Percentiles rank a stretch among this genome's conserved stretches.
phyloP scores from a whole-genome alignment of 1,140 invertebrate genomes.

The Monochamus saltuarius region DNA sequence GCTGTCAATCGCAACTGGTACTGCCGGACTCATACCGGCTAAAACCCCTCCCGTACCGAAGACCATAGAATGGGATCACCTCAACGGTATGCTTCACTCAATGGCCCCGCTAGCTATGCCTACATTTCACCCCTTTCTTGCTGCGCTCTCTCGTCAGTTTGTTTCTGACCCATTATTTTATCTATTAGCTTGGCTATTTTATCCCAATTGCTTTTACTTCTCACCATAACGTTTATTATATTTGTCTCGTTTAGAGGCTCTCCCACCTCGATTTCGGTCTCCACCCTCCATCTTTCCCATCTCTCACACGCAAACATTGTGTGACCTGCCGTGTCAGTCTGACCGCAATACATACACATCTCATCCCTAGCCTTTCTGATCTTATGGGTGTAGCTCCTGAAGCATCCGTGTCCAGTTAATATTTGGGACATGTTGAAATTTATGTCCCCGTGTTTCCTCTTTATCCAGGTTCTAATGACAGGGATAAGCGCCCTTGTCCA shows the following conservation, averaged over 20 bases:
- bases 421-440: conserved; percentile 20
- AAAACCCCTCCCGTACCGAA: too few relatives aligned
- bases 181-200: too few relatives aligned
- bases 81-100: too few relatives aligned
- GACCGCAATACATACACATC: conserved; percentile 18
- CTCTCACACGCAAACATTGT: conserved; percentile 27
- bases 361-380: conserved; percentile 16
- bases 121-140: neutral
- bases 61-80: too few relatives aligned
- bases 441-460: conserved; percentile 2
- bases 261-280: conserved; percentile 50
- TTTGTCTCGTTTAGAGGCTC: conserved; percentile 44
- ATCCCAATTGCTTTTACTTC: neutral
- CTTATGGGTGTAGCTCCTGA: conserved; percentile 17
- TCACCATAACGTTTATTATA: conserved; percentile 6
- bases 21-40: too few relatives aligned
- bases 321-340: conserved; percentile 29
- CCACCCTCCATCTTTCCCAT: conserved; percentile 51
- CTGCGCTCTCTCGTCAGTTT: conserved; percentile 4
- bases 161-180: conserved; percentile 1
- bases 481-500: conserved; percentile 18
- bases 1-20: too few relatives aligned
- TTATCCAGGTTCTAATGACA: conserved; percentile 4
- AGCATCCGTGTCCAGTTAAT: conserved; percentile 8
- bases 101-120: neutral